A percentile compares a stretch with the other conserved stretches of the same genome.
phyloP scores from a whole-genome alignment of 53 echinoderm and acorn worm genomes.

The Henricia sp. region DNA sequence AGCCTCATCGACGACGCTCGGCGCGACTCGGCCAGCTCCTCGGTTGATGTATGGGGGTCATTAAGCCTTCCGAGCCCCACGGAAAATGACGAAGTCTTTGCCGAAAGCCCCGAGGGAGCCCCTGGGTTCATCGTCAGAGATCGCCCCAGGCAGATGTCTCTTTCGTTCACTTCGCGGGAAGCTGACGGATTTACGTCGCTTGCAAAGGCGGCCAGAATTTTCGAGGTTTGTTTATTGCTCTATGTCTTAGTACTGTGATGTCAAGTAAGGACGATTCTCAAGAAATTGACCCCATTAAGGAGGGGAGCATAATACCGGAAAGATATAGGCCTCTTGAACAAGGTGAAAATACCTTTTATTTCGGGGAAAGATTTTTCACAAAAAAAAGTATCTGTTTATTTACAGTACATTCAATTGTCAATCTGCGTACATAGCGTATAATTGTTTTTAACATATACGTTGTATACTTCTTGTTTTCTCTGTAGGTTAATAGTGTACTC shows the following conservation, averaged over 20 bases:
- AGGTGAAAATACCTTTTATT: no score
- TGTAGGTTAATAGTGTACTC: no score
- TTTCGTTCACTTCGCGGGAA: slow-evolving; percentile 85
- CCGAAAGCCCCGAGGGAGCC: slow-evolving; percentile 60
- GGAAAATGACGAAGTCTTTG: slow-evolving; percentile 94
- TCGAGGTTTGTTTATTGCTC: slow-evolving; percentile 69
- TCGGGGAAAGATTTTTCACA: no score
- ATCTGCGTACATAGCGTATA: no score
- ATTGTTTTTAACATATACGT: no score
- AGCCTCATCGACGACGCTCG: slow-evolving; percentile 98
- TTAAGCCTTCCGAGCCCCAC: slow-evolving; percentile 75
- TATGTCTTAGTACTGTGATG: neutral
- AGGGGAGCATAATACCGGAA: no score
- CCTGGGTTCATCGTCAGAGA: slow-evolving; percentile 38
- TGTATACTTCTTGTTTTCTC: no score
- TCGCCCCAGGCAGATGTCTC: slow-evolving; percentile 62
- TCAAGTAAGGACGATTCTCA: no score
- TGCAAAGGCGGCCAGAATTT: slow-evolving; percentile 77
- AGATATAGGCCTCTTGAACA: no score
- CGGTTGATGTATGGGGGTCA: slow-evolving; percentile 78
- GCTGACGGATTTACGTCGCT: slow-evolving; percentile 78
- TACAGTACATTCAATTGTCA: no score
- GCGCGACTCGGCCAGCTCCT: slow-evolving; percentile 84
- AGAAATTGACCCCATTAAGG: no score
- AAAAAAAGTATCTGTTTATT: no score